Evolutionary conservation across 2,113 vertebrate species (phyloP), one percentile per base, ranked within the genome.

Genomic region (Otus sunia): DNA sequence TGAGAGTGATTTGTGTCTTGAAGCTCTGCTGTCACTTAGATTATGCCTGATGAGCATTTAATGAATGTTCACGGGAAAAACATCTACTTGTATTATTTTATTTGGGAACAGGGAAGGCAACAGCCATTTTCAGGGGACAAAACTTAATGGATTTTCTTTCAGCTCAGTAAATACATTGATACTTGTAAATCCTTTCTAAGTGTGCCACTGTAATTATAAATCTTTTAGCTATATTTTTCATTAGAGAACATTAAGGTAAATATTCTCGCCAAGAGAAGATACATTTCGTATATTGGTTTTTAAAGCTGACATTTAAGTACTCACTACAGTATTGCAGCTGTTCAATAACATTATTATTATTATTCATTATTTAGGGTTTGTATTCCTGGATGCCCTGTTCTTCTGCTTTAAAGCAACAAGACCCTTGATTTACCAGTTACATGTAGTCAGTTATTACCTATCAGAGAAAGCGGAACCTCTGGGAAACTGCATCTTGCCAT

Each of bases 101-200:
- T 92, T 88, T 91, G 71, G 78, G 59, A 95, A 74, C 26, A 52
- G 59, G 26, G n/a, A 94, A 96, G 18, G 34, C 71, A 91, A 66
- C 21, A 93, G 88, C 34, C 71, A 37, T 83, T 91, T 96, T 92
- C 92, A 94, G 90, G 91, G 89, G 29, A 93, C 91, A 88, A 94
- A 96, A 94, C 67, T 47, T 69, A 91, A 94, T 91, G 67, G 85
- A 91, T 91, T 97, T 96, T 96, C 91, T 94, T 97, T 96, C 92
- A 95, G 59, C 63, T 93, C n/a, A 20, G 47, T 83, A 92, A 67
- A 91, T 86, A 62, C 63, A 82, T 45, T 79, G 87, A 90, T 71
- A 80, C 77, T 94, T 95, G 68, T 96, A 96, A 95, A 97, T 96
- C 78, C 78, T 79, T 79, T 90, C 58, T 82, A 95, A 94, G 66